Percentiles rank a stretch among this genome's conserved stretches.
These are phyloP conservation scores for Engystomops pustulosus DNA, from an alignment of 2,113 vertebrate genomes.

Conservation along the genomic window DNA sequence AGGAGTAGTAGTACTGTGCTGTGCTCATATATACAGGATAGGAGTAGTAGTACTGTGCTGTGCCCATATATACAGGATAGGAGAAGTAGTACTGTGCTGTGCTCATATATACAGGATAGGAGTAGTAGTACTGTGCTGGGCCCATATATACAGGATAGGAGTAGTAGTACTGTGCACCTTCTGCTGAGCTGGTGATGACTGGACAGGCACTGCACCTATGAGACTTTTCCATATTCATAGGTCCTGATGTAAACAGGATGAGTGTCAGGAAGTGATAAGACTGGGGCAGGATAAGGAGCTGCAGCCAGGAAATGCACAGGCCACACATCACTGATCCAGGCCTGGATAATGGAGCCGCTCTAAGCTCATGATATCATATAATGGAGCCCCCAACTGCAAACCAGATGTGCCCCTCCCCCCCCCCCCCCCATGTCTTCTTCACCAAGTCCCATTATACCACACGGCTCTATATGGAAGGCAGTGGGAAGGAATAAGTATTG, in stretches of 20 bases:
- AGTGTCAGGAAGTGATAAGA: constrained; percentile 62
- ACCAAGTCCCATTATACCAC: too few species aligned
- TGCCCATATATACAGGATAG: not conserved
- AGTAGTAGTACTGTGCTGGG: too few species aligned
- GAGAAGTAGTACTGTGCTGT: not conserved
- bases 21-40: not conserved
- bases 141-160: too few species aligned
- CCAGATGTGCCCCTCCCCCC: too few species aligned
- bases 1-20: too few species aligned
- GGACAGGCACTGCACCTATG: too few species aligned
- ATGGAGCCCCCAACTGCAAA: not conserved
- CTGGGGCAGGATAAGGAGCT: constrained; percentile 40
- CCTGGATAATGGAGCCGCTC: not conserved
- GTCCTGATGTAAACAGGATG: constrained; percentile 67
- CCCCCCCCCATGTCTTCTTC: too few species aligned
- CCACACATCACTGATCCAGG: not conserved
- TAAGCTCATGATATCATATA: not conserved
- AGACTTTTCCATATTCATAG: not conserved
- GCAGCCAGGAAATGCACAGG: constrained; percentile 61
- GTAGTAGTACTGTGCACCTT: too few species aligned
- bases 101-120: not conserved
- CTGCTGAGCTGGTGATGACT: too few species aligned
- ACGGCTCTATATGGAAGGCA: too few species aligned
- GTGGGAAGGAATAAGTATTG: too few species aligned
- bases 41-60: not conserved